Base-by-base conservation (phyloP, 2,113 vertebrate species). In the Acinonyx jubatus region DNA sequence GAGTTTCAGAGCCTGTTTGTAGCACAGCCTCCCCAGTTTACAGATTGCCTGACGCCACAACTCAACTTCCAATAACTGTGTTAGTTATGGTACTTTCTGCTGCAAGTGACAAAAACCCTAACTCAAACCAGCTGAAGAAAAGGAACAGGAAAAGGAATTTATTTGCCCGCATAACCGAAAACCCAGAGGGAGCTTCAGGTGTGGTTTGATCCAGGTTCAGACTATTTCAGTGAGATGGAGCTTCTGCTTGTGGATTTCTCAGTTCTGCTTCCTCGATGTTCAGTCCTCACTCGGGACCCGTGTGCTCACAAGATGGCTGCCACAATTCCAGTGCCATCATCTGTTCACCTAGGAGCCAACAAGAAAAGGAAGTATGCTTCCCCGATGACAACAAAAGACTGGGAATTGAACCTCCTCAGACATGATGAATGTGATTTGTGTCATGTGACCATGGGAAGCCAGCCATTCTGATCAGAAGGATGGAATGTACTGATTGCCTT, bases 1-100 rank as follows among this genome's bases (percentile, higher is more conserved):
- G 79, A 98, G 65, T 79, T 95, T 94, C 45, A 97, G 86, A 86
- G 36, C 4, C 90, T 81, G 86, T 89, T 45, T 48, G n/a, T 85
- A 91, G 66, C 14, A 63, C 83, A 96, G 83, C 55, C 63, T 93
- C 18, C 96, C 80, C 63, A 48, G 94, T 73, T 94, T 84, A 57
- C 10, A 91, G 86, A 87, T 96, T 66, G 91, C 96, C 94, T 96
- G 97, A 87, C 79, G 38, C 36, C 55, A 96, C 92, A 94, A 66
- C 21, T 74, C 68, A 74, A 2, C 68, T 61, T 84, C 76, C 55
- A 33, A 8, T 48, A 81, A 69, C 68, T 27, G 6, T 78, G 65
- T 93, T 96, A 91, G 79, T 94, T 96, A 92, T 16, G 79, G 95
- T 92, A 71, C 86, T 93, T 90, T 79, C 88, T 93, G 33, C 57